phyloP scores from a whole-genome alignment of 2,797 vertebrate species.

The Anguilla marmorata region DNA sequence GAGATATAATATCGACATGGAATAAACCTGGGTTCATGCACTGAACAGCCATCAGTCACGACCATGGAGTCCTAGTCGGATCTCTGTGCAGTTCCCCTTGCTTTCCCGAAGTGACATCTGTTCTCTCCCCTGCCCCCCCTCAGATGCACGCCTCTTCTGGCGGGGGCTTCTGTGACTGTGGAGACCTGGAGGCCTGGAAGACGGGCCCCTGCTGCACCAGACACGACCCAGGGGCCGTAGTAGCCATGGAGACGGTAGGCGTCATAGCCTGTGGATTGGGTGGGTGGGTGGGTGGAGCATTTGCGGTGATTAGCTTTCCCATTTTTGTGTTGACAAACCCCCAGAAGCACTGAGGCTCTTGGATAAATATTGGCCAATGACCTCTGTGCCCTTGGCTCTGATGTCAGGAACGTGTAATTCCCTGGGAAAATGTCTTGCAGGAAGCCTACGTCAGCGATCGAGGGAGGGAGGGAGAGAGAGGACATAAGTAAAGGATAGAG shows the following conservation, averaged over 20 bases:
- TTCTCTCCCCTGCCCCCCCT: conserved; percentile 32
- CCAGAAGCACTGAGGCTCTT: conserved; percentile 64
- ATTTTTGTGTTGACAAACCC: conserved; percentile 41
- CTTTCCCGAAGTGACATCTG: conserved; percentile 1
- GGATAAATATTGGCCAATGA: conserved; percentile 49
- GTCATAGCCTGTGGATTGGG: conserved; percentile 60
- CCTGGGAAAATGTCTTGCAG: conserved; percentile 53
- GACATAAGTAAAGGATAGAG: background rate
- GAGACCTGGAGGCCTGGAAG: conserved; percentile 96
- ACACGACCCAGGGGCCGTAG: conserved; percentile 81
- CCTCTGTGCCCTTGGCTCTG: conserved; percentile 42
- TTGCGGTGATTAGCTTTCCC: conserved; percentile 3
- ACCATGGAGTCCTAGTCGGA: background rate
- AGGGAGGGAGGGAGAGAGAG: conserved; percentile 11
- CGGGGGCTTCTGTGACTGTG: conserved; percentile 98
- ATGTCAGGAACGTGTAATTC: conserved; percentile 49
- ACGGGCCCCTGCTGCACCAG: conserved; percentile 88
- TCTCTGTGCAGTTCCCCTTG: background rate
- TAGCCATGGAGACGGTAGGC: conserved; percentile 84
- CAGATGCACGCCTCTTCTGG: conserved; percentile 97
- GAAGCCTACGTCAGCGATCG: conserved; percentile 27
- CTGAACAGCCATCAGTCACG: background rate
- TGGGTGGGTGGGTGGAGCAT: background rate
- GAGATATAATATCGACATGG: background rate
- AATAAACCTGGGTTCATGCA: background rate